These are phyloP conservation scores for Paracentrotus lividus DNA, from an alignment of 53 echinoderm and acorn worm genomes.

Conservation along the genomic window DNA sequence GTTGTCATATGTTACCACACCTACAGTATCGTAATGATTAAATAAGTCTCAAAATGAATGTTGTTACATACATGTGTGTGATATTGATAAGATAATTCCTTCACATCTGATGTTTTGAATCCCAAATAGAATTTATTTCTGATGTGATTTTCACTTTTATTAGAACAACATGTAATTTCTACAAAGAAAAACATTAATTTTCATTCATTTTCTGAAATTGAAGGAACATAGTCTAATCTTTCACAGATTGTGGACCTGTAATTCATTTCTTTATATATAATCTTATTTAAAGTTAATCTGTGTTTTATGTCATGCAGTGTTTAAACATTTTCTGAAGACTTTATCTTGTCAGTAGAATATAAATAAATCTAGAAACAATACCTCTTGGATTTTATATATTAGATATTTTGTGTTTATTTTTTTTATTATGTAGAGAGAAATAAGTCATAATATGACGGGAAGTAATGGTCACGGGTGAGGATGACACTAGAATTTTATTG, in stretches of 20 bases:
- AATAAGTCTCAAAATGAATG: not conserved
- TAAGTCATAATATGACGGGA: not conserved
- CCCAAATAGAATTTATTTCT: not conserved
- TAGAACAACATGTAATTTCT: not conserved
- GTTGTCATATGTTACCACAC: not conserved
- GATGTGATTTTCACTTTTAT: not conserved
- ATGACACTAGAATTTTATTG: no score
- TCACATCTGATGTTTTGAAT: not conserved
- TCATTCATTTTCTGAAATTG: not conserved
- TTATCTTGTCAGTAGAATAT: not conserved
- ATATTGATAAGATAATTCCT: not conserved
- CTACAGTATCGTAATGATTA: not conserved
- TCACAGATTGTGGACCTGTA: not conserved
- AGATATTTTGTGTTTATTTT: not conserved
- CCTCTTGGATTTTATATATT: not conserved
- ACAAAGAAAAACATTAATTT: not conserved
- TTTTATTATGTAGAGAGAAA: not conserved
- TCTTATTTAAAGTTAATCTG: not conserved
- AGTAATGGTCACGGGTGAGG: not conserved
- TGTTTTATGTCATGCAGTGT: not conserved
- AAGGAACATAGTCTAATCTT: not conserved
- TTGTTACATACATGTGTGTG: not conserved
- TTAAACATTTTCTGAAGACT: slow-evolving; percentile 9
- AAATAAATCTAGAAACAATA: not conserved
- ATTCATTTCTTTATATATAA: not conserved